Conservation (phyloP, 2,888 invertebrate genomes). For the Nycteola revayana region DNA sequence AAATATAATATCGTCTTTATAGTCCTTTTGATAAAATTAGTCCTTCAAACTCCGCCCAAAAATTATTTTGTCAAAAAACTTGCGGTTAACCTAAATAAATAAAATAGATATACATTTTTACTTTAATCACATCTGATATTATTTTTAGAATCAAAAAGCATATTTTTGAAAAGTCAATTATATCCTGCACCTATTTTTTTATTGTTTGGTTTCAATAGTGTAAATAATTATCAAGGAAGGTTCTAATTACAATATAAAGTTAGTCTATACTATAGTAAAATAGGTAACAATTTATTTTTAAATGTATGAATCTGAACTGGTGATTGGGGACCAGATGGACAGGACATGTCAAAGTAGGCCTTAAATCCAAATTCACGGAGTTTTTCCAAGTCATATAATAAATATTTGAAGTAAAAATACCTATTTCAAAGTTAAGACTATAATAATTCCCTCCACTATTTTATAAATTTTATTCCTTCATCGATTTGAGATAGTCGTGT, state of each 20-base stretch:
- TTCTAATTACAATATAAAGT: slow-evolving; percentile 31
- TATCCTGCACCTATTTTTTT: not conserved
- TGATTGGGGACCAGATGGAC: slow-evolving; percentile 67
- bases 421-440: slow-evolving; percentile 62
- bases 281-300: slow-evolving; percentile 26
- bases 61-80: slow-evolving; percentile 1
- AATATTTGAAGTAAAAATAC: slow-evolving; percentile 25
- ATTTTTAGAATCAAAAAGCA: slow-evolving; percentile 3
- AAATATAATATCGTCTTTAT: slow-evolving; percentile 11
- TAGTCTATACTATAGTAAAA: slow-evolving; percentile 23
- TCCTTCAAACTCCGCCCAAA: slow-evolving; percentile 11
- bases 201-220: slow-evolving; percentile 9
- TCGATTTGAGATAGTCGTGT: slow-evolving; percentile 36
- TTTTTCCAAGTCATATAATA: slow-evolving; percentile 35
- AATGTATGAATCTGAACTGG: slow-evolving; percentile 51
- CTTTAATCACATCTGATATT: slow-evolving; percentile 2
- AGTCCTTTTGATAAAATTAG: slow-evolving; percentile 12
- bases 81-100: too few relatives aligned
- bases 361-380: slow-evolving; percentile 44
- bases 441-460: slow-evolving; percentile 73
- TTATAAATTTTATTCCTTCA: slow-evolving; percentile 50
- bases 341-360: slow-evolving; percentile 51
- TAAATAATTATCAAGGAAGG: slow-evolving; percentile 32
- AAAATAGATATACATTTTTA: not conserved
- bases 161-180: slow-evolving; percentile 30